phyloP scores from a whole-genome alignment of 2,888 invertebrate genomes.

The Pyrrhosoma nymphula region DNA sequence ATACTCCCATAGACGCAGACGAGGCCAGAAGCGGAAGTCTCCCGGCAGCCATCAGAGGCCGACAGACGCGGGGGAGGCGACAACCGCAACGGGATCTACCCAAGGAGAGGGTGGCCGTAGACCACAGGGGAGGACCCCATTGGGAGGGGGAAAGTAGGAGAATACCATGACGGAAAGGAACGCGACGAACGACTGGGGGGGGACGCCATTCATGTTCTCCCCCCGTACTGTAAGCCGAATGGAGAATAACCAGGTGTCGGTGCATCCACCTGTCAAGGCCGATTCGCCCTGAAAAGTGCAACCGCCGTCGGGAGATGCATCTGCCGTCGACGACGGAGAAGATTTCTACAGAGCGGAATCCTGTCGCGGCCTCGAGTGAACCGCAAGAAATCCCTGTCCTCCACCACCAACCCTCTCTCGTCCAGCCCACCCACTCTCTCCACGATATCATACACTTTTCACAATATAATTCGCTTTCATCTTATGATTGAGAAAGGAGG shows the following conservation, averaged over 20 bases:
- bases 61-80: neutral
- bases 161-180: neutral
- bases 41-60: neutral
- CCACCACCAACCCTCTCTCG: neutral
- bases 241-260: neutral
- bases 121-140: neutral
- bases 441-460: no score
- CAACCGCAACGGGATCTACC: neutral
- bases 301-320: neutral
- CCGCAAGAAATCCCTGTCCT: neutral
- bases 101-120: neutral
- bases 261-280: neutral
- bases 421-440: no score
- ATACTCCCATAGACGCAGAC: neutral
- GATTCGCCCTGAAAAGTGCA: slow-evolving; percentile 26
- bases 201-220: neutral
- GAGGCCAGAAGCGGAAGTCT: neutral
- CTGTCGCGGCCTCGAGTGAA: neutral
- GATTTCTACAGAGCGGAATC: neutral
- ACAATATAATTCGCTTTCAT: no score
- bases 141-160: neutral
- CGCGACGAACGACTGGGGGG: neutral
- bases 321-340: neutral
- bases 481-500: no score
- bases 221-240: neutral